These are phyloP conservation scores for Mionectes olivaceus DNA, from an alignment of 2,797 vertebrate genomes.

Conservation along the genomic window DNA sequence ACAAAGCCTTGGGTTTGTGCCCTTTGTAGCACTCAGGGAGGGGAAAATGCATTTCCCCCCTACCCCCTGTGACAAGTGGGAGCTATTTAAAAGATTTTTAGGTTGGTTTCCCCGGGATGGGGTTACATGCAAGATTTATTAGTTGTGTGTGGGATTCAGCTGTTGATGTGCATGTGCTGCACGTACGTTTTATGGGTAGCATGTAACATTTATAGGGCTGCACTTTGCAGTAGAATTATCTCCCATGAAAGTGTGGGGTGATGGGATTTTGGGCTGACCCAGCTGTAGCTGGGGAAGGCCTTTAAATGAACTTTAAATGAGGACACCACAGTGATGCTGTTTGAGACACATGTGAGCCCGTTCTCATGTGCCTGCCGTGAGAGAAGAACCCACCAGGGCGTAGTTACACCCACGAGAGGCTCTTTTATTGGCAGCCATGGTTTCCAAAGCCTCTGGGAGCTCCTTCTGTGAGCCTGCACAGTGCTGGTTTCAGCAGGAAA, in stretches of 20 bases:
- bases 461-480: not conserved
- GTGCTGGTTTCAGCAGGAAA: not conserved
- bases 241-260: not conserved
- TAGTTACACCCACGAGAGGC: not conserved
- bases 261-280: not conserved
- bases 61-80: not conserved
- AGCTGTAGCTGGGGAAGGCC: too few relatives aligned
- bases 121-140: not conserved
- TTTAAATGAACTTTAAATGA: not conserved
- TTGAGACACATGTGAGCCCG: fast-evolving
- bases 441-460: not conserved
- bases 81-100: not conserved
- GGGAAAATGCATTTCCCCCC: not conserved
- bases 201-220: not conserved
- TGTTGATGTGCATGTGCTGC: not conserved
- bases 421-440: not conserved
- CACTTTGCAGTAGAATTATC: not conserved
- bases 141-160: not conserved
- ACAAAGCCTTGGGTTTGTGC: not conserved
- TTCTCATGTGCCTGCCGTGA: not conserved
- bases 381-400: not conserved
- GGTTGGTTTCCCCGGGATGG: not conserved
- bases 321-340: fast-evolving
- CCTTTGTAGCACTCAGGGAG: not conserved
- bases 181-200: not conserved